Evolutionary conservation across 2,113 vertebrate species (phyloP), one percentile per base, ranked within the genome.

Genomic region (Platycercus adscitus): DNA sequence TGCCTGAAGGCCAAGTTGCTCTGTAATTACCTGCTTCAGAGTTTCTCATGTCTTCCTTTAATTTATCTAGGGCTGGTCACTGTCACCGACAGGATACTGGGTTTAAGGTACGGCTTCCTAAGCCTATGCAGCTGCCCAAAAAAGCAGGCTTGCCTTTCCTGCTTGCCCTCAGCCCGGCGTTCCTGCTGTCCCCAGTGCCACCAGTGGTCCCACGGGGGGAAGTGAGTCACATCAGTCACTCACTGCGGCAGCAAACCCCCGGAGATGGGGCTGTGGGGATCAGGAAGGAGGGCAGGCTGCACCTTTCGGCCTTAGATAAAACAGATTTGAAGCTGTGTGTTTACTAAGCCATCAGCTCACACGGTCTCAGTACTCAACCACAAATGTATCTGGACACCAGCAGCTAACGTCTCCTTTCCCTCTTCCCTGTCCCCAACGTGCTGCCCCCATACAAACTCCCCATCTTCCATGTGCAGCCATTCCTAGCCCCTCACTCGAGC

Each of bases 41-140:
- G 33, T 71, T 91, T 88, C 71, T 91, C 63, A 23, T 63, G 47
- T 89, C 68, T 89, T 90, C 91, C 64, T 66, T 82, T 81, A 28
- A 88, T 81, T 86, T 68, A 93, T 70, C 35, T 88, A 21, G 53
- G 58, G 82, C 55, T 63, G 82, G 79, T 83, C 89, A 39, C 76
- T 90, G 85, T 86, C 88, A 78, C 79, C 25, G n/a, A 81, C 94
- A 96, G 94, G 93, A 95, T 95, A 64, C 72, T 16, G 82, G 46
- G 35, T 55, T 77, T 85, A 89, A 91, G 91, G 91, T 81, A 94
- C 2, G 1, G 63, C 91, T 96, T 96, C 95, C 94, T 78, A 71
- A 88, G 65, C n/a, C 90, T 20, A 1, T 2, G 1, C 50, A 85
- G 81, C 82, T 88, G 94, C 46, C 88, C 10, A 0, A 72, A 44